Evolutionary conservation across 2,113 vertebrate species (phyloP).

Genomic region (Proteles cristata): DNA sequence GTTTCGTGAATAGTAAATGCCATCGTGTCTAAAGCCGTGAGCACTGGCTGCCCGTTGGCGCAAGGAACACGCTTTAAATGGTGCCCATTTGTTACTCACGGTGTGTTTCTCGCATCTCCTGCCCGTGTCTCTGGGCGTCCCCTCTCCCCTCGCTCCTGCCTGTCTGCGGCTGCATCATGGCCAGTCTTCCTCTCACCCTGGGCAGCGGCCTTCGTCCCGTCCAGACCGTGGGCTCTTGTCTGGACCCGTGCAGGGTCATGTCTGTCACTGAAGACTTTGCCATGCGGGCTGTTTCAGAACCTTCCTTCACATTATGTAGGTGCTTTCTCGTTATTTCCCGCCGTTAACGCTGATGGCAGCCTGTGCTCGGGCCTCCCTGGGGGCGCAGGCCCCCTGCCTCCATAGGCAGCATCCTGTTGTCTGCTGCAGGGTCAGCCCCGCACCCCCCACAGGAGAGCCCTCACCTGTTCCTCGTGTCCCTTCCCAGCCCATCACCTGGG

Average conservation of each 20-base stretch:
- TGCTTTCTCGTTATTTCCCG: neutral
- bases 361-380: accelerated
- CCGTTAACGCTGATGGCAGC: accelerated
- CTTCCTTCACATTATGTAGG: accelerated
- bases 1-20: neutral
- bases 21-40: no score
- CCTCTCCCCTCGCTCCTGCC: neutral
- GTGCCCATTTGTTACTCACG: neutral
- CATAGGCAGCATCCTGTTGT: accelerated
- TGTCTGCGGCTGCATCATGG: accelerated
- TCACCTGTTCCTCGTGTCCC: accelerated
- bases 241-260: neutral
- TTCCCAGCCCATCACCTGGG: no score
- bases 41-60: accelerated
- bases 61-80: accelerated
- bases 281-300: neutral
- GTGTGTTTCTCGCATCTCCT: neutral
- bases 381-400: neutral
- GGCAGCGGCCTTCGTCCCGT: neutral
- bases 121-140: accelerated
- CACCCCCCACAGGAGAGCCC: neutral
- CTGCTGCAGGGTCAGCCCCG: accelerated
- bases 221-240: accelerated
- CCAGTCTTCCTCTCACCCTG: neutral
- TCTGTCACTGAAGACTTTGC: neutral